A percentile compares a stretch with the other conserved stretches of the same genome.
phyloP scores from a whole-genome alignment of 2,797 vertebrate species.

The Saxicola maurus region DNA sequence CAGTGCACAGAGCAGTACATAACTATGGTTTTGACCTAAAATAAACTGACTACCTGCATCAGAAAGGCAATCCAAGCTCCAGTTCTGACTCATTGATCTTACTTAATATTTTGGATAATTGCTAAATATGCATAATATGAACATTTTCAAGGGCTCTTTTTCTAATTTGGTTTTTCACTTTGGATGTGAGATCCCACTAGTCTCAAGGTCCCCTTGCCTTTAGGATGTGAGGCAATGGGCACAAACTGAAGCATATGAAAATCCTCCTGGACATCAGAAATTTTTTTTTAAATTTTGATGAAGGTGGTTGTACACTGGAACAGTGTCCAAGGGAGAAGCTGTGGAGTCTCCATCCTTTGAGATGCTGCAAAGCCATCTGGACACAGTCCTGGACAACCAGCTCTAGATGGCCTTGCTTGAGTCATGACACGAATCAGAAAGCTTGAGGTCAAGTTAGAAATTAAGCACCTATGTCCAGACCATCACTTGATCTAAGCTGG shows the following conservation, averaged over 20 bases:
- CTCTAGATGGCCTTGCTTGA: neutral
- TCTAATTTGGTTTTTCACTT: neutral
- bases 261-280: neutral
- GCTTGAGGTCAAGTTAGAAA: neutral
- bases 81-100: neutral
- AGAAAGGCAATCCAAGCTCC: neutral
- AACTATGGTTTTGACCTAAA: neutral
- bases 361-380: neutral
- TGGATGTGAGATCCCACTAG: neutral
- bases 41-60: neutral
- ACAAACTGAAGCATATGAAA: neutral
- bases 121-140: neutral
- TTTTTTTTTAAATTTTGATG: neutral
- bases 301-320: neutral
- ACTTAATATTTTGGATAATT: neutral
- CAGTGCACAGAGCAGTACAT: neutral
- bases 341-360: neutral
- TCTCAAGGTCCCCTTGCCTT: neutral
- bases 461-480: neutral
- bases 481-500: neutral
- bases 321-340: neutral
- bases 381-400: neutral
- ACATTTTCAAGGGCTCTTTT: neutral
- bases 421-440: neutral
- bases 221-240: neutral